Percentiles rank a stretch among this genome's conserved stretches.
Evolutionary conservation across 1,140 invertebrate species (phyloP).

Genomic region (Araneus ventricosus): DNA sequence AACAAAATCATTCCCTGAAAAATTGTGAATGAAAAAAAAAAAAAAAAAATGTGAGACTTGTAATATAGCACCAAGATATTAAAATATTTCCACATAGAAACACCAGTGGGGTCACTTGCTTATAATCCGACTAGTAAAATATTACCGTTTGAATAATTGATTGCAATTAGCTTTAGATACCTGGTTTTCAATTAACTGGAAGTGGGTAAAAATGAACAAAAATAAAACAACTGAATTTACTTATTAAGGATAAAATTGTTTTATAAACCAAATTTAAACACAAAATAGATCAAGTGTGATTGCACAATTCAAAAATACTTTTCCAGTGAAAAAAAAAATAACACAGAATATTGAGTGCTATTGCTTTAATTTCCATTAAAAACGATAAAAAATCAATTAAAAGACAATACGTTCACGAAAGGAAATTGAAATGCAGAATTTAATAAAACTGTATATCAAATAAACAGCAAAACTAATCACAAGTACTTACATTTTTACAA

Average conservation of each 20-base stretch:
- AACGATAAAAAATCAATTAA: no score
- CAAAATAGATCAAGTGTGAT: no score
- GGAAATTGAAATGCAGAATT: no score
- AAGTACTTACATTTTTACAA: neutral
- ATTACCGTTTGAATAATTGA: neutral
- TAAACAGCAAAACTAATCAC: neutral
- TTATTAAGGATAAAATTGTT: no score
- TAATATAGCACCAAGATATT: slow-evolving; percentile 25
- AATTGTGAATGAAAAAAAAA: slow-evolving; percentile 11
- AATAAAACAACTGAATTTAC: no score
- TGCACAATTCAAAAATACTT: no score
- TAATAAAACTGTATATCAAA: neutral
- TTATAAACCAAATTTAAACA: no score
- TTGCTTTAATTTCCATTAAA: no score
- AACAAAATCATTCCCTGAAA: slow-evolving; percentile 17
- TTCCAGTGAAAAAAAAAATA: no score
- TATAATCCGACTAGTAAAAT: neutral
- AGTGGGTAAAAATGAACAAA: no score
- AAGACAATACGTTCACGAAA: no score
- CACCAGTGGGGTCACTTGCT: neutral
- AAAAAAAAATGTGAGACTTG: neutral
- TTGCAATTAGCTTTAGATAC: neutral
- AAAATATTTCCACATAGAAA: neutral
- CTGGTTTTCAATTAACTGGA: neutral
- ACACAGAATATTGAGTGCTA: no score